These are phyloP conservation scores for Agrochola circellaris DNA, from an alignment of 2,888 invertebrate species.

Conservation along the genomic window DNA sequence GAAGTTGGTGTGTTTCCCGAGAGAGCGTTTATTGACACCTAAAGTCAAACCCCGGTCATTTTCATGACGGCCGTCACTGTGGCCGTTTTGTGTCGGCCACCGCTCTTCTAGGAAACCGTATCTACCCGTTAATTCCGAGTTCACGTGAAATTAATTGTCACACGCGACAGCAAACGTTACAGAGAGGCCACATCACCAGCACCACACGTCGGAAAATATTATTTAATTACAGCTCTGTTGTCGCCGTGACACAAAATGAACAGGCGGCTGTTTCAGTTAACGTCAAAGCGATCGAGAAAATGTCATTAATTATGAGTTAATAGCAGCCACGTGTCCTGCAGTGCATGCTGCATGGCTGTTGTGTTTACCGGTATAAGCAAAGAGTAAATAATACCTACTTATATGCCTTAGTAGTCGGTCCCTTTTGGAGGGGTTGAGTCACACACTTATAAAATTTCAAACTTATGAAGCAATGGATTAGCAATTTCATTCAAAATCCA, in stretches of 20 bases:
- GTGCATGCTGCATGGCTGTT: too few species aligned
- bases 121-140: background rate
- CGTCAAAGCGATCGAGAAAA: constrained; percentile 16
- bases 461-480: background rate
- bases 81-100: too few species aligned
- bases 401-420: background rate
- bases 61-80: background rate
- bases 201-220: constrained; percentile 19
- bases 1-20: too few species aligned
- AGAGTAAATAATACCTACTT: background rate
- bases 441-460: background rate
- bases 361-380: background rate
- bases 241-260: constrained; percentile 11
- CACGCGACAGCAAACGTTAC: background rate
- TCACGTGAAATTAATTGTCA: background rate
- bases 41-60: background rate
- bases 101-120: too few species aligned
- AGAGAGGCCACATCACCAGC: background rate
- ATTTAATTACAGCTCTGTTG: constrained; percentile 7
- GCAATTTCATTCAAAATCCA: background rate
- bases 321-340: background rate
- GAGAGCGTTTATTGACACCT: too few species aligned
- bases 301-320: constrained; percentile 12
- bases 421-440: background rate
- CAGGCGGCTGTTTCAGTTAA: background rate